A percentile compares a stretch with the other conserved stretches of the same genome.
phyloP scores from a whole-genome alignment of 2,113 vertebrate species.

The Erinaceus europaeus region DNA sequence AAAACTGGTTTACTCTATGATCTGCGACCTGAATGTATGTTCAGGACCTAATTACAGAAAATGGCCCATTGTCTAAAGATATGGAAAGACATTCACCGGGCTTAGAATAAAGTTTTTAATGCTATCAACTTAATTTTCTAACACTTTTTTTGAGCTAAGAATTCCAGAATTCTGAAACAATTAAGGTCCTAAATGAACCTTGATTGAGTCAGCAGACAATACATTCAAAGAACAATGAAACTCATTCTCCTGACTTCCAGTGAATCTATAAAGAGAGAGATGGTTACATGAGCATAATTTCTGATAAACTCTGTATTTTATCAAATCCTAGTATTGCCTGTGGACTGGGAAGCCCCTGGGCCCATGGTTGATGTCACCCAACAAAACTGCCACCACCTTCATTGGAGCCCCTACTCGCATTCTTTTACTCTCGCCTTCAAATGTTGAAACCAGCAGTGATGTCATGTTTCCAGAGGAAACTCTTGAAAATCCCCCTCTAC shows the following conservation, averaged over 20 bases:
- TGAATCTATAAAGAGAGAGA: conserved; percentile 53
- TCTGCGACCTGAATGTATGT: too few relatives aligned
- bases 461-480: not conserved
- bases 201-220: conserved; percentile 68
- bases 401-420: not conserved
- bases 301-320: conserved; percentile 45
- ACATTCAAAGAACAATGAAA: conserved; percentile 69
- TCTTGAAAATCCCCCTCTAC: not conserved
- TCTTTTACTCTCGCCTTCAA: not conserved
- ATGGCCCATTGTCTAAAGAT: not conserved
- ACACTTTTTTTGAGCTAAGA: conserved; percentile 61
- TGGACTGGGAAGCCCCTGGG: not conserved
- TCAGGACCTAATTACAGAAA: not conserved
- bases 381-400: not conserved
- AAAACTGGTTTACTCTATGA: not conserved
- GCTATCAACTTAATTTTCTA: conserved; percentile 52
- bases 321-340: conserved; percentile 6
- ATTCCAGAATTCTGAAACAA: conserved; percentile 52
- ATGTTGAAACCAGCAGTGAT: not conserved
- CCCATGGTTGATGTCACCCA: not conserved
- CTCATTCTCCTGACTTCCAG: conserved; percentile 53
- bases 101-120: conserved; percentile 41
- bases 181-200: conserved; percentile 65
- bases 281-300: conserved; percentile 56
- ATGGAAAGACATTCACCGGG: conserved; percentile 5